Evolutionary conservation across 2,113 vertebrate genomes (phyloP).

Genomic region (Alligator mississippiensis): DNA sequence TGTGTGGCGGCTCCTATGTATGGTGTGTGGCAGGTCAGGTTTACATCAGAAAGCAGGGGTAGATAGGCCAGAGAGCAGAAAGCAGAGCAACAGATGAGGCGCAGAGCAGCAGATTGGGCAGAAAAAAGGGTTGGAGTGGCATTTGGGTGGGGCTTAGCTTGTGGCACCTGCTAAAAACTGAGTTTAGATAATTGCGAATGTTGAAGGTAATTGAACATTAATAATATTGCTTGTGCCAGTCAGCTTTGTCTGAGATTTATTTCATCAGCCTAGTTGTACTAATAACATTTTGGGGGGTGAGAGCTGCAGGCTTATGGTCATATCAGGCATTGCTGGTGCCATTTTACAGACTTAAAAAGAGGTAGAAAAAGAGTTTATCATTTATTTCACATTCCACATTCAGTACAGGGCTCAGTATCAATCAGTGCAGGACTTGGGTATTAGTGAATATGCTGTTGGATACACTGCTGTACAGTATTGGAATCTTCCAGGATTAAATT

Average conservation of each 20-base stretch:
- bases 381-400: background rate
- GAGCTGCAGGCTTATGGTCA: background rate
- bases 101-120: no score
- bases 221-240: background rate
- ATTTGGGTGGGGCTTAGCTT: no score
- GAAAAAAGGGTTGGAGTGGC: no score
- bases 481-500: background rate
- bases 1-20: no score
- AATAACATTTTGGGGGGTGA: background rate
- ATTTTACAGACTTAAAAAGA: background rate
- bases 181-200: background rate
- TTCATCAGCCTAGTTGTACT: background rate
- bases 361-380: background rate
- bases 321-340: background rate
- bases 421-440: background rate
- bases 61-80: no score
- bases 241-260: background rate
- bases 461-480: background rate
- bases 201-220: background rate
- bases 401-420: no score
- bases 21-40: no score
- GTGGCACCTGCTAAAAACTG: no score
- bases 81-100: no score
- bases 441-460: conserved; percentile 8
- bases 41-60: no score